phyloP scores from a whole-genome alignment of 1,140 invertebrate genomes.

The Saxidomus purpurata region DNA sequence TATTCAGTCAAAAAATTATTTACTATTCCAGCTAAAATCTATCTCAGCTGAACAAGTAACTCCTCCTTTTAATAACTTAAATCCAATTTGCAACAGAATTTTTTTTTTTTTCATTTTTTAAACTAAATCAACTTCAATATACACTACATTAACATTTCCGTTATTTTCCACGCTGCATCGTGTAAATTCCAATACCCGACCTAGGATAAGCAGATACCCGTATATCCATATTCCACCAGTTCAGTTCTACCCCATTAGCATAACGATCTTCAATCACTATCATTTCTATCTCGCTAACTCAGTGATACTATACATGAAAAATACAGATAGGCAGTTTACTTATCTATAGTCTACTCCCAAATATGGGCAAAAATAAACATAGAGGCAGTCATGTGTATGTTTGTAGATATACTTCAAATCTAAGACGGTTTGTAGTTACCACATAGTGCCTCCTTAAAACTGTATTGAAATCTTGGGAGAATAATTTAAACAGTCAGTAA shows the following conservation, averaged over 20 bases:
- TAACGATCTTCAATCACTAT: slow-evolving; percentile 1
- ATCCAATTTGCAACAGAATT: too few species aligned
- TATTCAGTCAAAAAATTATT: too few species aligned
- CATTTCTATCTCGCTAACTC: slow-evolving; percentile 5
- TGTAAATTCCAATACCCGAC: slow-evolving; percentile 9
- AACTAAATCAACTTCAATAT: neutral
- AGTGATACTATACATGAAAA: neutral
- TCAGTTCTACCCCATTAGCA: slow-evolving; percentile 9
- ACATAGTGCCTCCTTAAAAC: neutral
- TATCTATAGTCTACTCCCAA: slow-evolving; percentile 33
- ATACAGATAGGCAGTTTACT: slow-evolving; percentile 2
- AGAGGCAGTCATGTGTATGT: neutral
- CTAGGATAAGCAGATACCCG: neutral
- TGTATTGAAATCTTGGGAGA: neutral
- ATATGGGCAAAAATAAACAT: slow-evolving; percentile 35
- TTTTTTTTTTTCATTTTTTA: too few species aligned
- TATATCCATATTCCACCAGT: neutral
- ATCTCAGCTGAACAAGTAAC: too few species aligned
- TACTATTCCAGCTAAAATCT: too few species aligned
- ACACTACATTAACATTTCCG: neutral
- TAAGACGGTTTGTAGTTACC: neutral
- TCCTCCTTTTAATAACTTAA: too few species aligned
- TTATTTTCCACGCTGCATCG: neutral
- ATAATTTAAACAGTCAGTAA: too few species aligned
- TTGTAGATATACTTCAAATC: slow-evolving; percentile 16